Percentiles rank a stretch among this genome's conserved stretches.
phyloP scores from a whole-genome alignment of 2,797 vertebrate genomes.

The Poecilia picta region DNA sequence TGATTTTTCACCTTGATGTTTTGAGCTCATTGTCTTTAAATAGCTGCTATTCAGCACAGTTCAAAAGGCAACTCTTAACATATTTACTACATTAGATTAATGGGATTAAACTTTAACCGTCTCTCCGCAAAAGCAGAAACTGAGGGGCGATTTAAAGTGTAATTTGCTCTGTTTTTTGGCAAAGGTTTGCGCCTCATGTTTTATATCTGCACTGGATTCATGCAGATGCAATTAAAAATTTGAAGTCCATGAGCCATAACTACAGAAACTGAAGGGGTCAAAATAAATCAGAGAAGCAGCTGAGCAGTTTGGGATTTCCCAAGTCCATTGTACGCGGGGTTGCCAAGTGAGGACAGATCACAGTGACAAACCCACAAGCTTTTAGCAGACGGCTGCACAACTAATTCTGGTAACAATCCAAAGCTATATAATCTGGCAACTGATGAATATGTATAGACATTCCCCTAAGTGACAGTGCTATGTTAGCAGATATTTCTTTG shows the following conservation, averaged over 20 bases:
- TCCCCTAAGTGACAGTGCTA: neutral
- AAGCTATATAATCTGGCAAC: neutral
- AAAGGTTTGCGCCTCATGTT: neutral
- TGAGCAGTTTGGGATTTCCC: neutral
- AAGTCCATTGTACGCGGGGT: neutral
- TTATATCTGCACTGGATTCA: neutral
- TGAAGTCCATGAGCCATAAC: neutral
- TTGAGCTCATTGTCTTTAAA: neutral
- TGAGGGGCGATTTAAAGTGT: neutral
- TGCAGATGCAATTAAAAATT: neutral
- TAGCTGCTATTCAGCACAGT: neutral
- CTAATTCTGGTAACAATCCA: neutral
- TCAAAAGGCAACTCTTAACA: neutral
- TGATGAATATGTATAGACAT: neutral
- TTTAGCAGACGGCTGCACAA: neutral
- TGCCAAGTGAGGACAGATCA: neutral
- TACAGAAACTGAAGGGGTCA: neutral
- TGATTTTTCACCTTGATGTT: neutral
- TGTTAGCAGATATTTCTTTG: neutral
- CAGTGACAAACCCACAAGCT: neutral
- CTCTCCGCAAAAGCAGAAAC: neutral
- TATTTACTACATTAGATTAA: neutral
- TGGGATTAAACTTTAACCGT: neutral
- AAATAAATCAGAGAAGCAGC: neutral
- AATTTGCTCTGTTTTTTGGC: neutral